Percentiles rank a stretch among this genome's conserved stretches.
Evolutionary conservation across 2,113 vertebrate species (phyloP).

Genomic region (Cebus imitator): DNA sequence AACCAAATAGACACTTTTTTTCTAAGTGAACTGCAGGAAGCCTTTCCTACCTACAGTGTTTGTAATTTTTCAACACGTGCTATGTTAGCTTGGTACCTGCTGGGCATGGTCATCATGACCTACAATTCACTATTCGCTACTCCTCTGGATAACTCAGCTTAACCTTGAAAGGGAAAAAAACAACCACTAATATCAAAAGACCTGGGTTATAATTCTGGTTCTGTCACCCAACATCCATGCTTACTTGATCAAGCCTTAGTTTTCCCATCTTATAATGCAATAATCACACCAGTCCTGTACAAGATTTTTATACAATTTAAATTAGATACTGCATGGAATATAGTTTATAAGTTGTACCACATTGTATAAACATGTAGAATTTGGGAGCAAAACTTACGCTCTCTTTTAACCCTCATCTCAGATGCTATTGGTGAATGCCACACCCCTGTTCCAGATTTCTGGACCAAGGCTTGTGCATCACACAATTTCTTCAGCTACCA

Average conservation of each 20-base stretch:
- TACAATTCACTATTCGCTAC: background rate
- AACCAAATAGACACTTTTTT: background rate
- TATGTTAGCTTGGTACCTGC: background rate
- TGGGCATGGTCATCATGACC: background rate
- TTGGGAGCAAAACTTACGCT: background rate
- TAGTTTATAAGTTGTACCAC: background rate
- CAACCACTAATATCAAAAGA: slow-evolving; percentile 10
- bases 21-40: background rate
- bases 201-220: background rate
- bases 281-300: background rate
- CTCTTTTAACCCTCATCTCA: background rate
- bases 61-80: background rate
- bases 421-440: background rate
- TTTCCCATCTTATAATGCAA: background rate
- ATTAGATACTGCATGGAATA: background rate
- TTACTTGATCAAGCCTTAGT: background rate
- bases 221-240: background rate
- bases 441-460: background rate
- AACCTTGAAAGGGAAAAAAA: background rate
- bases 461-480: background rate
- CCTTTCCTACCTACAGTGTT: background rate
- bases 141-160: background rate
- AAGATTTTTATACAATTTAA: background rate
- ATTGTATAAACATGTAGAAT: background rate
- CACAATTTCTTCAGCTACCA: background rate